phyloP scores from a whole-genome alignment of 2,888 invertebrate genomes.

The Platycheirus rosarum region DNA sequence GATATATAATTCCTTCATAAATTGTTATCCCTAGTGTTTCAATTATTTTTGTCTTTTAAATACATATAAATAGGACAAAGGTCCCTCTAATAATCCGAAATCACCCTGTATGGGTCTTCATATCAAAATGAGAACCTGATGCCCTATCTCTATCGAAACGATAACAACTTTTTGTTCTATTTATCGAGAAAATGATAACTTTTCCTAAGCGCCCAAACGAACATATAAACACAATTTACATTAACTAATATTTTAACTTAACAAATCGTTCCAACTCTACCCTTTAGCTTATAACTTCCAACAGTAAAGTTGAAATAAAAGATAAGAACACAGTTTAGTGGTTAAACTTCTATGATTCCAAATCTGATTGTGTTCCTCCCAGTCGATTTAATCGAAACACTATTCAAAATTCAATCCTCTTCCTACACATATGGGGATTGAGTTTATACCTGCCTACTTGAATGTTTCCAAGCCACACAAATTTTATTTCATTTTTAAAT shows the following conservation, averaged over 20 bases:
- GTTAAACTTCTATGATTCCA: slow-evolving; percentile 34
- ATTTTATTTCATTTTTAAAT: slow-evolving; percentile 46
- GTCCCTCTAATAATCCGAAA: not conserved
- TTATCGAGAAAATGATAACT: not conserved
- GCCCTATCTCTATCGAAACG: too few relatives aligned
- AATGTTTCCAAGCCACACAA: slow-evolving; percentile 24
- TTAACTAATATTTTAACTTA: not conserved
- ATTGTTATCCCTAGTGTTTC: too few relatives aligned
- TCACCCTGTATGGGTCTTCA: too few relatives aligned
- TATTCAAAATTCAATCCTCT: slow-evolving; percentile 23
- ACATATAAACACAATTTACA: not conserved
- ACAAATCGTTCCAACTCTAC: not conserved
- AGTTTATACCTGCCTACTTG: not conserved
- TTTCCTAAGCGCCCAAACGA: not conserved
- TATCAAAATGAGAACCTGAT: too few relatives aligned
- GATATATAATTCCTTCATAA: too few relatives aligned
- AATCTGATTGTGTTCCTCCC: slow-evolving; percentile 36
- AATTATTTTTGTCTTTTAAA: not conserved
- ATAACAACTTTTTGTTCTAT: not conserved
- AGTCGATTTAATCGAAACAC: slow-evolving; percentile 53
- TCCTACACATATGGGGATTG: not conserved
- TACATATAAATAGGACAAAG: not conserved
- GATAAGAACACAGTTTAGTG: slow-evolving; percentile 23
- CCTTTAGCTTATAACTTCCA: too few relatives aligned
- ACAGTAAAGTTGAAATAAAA: slow-evolving; percentile 14